These are phyloP conservation scores for Haliclona indistincta DNA, from an alignment of 37 sponge, comb jelly and placozoan genomes.

Conservation along the genomic window DNA sequence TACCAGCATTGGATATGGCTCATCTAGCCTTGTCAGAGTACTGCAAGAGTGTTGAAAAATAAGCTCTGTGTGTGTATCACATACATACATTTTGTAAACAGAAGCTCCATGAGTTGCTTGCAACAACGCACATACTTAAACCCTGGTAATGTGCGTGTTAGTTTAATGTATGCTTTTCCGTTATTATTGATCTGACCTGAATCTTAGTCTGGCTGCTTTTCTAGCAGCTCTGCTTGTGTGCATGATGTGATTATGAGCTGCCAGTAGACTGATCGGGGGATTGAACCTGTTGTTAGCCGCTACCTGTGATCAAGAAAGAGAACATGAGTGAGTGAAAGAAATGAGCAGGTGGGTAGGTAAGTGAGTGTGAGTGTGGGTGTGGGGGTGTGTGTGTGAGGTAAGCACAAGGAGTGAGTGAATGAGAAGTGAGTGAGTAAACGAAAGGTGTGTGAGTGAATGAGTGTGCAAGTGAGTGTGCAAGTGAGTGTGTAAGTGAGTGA, in stretches of 20 bases:
- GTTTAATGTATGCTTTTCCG: background rate
- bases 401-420: too few relatives aligned
- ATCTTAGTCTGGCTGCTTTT: conserved; percentile 60
- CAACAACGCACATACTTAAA: too few relatives aligned
- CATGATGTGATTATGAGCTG: conserved; percentile 66
- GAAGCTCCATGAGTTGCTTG: conserved; percentile 8
- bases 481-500: too few relatives aligned
- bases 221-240: conserved; percentile 39
- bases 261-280: conserved; percentile 55
- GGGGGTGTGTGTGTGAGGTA: too few relatives aligned
- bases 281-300: conserved; percentile 49
- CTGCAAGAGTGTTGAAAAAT: conserved; percentile 35
- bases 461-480: too few relatives aligned
- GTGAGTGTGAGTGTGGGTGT: too few relatives aligned
- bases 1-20: conserved; percentile 86
- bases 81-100: too few relatives aligned
- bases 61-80: too few relatives aligned
- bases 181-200: conserved; percentile 48
- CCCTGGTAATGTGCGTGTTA: background rate
- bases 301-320: too few relatives aligned
- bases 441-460: too few relatives aligned
- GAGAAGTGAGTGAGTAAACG: too few relatives aligned
- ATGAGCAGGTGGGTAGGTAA: background rate
- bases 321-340: background rate
- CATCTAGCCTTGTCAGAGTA: conserved; percentile 64